Percentiles rank a stretch among this genome's conserved stretches.
These are phyloP conservation scores for Geotrypetes seraphini DNA, from an alignment of 2,797 vertebrate genomes.

Conservation along the genomic window DNA sequence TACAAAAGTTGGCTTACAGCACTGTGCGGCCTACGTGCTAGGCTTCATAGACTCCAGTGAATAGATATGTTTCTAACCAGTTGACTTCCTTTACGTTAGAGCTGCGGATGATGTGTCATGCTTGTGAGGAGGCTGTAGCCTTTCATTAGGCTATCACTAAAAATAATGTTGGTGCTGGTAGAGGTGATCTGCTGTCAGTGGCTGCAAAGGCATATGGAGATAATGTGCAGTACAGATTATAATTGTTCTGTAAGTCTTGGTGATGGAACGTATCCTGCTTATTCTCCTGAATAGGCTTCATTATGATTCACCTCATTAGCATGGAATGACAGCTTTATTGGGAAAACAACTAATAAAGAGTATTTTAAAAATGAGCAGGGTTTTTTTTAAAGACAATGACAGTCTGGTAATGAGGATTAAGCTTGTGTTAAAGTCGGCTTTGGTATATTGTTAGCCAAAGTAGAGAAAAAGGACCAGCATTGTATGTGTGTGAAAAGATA, in stretches of 20 bases:
- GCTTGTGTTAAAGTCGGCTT: background rate
- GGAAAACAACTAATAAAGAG: slow-evolving; percentile 1
- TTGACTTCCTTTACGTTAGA: no score
- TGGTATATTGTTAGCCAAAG: background rate
- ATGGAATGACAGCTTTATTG: slow-evolving; percentile 21
- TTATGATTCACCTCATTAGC: slow-evolving; percentile 28
- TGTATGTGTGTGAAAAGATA: no score
- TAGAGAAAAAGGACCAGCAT: background rate
- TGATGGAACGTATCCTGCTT: accelerated
- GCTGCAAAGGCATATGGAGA: background rate
- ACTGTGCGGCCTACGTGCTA: no score
- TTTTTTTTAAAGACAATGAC: no score
- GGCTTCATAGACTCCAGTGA: no score
- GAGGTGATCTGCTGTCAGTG: no score
- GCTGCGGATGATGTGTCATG: no score
- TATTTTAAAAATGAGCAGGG: slow-evolving; percentile 14
- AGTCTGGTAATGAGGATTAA: slow-evolving; percentile 7
- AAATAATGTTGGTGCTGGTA: no score
- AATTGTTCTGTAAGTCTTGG: background rate
- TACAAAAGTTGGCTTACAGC: no score
- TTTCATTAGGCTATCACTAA: no score
- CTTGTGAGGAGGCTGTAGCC: no score
- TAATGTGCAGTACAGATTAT: background rate
- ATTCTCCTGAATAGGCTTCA: accelerated
- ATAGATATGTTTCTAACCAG: no score